A percentile compares a stretch with the other conserved stretches of the same genome.
phyloP scores from a whole-genome alignment of 2,113 vertebrate species.

The Nothoprocta pentlandii region DNA sequence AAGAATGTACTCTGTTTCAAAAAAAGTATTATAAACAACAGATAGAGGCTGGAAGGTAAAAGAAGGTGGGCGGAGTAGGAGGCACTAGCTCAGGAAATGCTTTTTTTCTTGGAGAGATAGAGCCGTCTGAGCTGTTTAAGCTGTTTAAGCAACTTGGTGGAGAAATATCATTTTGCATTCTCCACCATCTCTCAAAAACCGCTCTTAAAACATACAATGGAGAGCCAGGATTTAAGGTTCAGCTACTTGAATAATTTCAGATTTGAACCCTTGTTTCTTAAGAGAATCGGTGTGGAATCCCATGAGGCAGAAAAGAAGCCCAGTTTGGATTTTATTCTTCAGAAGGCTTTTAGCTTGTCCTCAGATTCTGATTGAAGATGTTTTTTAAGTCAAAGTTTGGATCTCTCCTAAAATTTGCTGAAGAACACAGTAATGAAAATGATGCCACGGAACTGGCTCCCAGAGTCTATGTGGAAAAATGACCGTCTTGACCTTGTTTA shows the following conservation, averaged over 20 bases:
- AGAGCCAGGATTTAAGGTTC: not conserved
- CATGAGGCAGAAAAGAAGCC: not conserved
- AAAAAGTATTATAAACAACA: slow-evolving; percentile 63
- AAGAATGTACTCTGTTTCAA: slow-evolving; percentile 53
- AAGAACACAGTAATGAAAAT: not conserved
- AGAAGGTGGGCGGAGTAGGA: not conserved
- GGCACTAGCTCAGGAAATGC: not conserved
- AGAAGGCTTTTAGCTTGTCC: not conserved
- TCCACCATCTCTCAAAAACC: not conserved
- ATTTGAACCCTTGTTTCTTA: not conserved
- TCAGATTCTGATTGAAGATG: not conserved
- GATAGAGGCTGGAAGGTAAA: slow-evolving; percentile 47
- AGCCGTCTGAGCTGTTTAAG: not conserved
- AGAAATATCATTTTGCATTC: not conserved
- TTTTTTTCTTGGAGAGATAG: not conserved
- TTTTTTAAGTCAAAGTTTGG: not conserved
- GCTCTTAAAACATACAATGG: not conserved
- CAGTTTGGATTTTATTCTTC: not conserved
- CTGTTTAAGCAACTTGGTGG: not conserved
- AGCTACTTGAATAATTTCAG: not conserved
- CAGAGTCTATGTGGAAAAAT: not conserved
- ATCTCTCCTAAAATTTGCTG: not conserved
- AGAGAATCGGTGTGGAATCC: not conserved
- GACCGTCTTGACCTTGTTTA: not conserved
- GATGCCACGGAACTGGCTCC: not conserved